Percentiles rank a stretch among this genome's conserved stretches.
Conservation (phyloP, 2,888 invertebrate species). For the Mythimna lalbum region DNA sequence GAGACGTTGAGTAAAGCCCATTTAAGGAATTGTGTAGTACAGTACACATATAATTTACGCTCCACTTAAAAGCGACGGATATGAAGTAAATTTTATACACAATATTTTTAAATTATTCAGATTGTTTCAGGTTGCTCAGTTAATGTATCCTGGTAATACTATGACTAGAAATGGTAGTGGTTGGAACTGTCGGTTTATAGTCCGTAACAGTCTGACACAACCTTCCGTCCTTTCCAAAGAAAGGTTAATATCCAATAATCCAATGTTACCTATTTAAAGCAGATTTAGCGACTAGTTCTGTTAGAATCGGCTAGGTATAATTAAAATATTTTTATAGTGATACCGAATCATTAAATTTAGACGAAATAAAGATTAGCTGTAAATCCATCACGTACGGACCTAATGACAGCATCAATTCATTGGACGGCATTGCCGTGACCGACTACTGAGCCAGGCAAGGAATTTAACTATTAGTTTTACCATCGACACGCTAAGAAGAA, state of each 20-base stretch:
- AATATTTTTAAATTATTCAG: slow-evolving; percentile 18
- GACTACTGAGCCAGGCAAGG: too few species aligned
- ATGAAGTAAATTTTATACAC: slow-evolving; percentile 40
- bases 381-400: neutral
- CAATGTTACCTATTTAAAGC: too few species aligned
- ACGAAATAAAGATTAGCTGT: neutral
- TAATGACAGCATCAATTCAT: too few species aligned
- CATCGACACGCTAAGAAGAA: too few species aligned
- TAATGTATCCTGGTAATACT: neutral
- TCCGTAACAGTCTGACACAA: neutral
- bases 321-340: too few species aligned
- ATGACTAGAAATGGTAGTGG: neutral
- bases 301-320: too few species aligned
- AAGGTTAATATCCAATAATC: too few species aligned
- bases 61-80: slow-evolving; percentile 50
- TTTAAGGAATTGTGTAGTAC: slow-evolving; percentile 60
- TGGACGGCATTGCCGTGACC: too few species aligned
- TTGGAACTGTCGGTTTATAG: neutral
- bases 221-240: too few species aligned
- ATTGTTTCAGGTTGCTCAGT: slow-evolving; percentile 8
- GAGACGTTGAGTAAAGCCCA: slow-evolving; percentile 60
- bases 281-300: too few species aligned
- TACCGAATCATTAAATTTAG: too few species aligned
- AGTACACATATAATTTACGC: slow-evolving; percentile 55
- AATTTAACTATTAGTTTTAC: too few species aligned